Evolutionary conservation across 37 sponge, comb jelly and placozoan species (phyloP), one percentile per base, ranked within the genome.

Genomic region (Agelas oroides): DNA sequence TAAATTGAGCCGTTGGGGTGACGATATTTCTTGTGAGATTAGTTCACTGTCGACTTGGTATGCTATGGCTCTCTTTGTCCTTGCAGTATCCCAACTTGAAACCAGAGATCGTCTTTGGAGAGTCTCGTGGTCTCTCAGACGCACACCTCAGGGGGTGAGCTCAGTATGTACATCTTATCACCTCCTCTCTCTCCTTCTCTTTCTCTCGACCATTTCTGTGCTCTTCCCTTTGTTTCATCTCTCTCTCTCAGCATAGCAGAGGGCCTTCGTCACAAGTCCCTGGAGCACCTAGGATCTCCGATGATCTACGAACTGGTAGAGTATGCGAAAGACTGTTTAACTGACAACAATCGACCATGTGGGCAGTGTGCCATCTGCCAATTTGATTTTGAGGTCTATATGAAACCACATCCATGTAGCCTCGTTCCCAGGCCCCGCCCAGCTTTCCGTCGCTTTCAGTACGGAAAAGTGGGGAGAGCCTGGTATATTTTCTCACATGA

Each of bases 291-390:
- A 19, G 89, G 89, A 0, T 76, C 21, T 61, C 84, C 83, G 1
- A 89, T 89, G 89, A 60, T 89, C 35, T 89, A 77, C 38, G 64
- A 82, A 11, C 62, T 89, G 59, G 77, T 89, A 23, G 89, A 89
- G 84, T 73, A 27, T 66, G 70, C 87, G 37, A 70, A 73, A 53
- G 92, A 92, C 15, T 64, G 85, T n/a, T 73, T 93, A 12, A 93
- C 93, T 62, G 78, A 88, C 33, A 37, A 88, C 71, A 93, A 93
- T 73, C 67, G 73, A 16, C 93, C 93, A 3, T 82, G 89, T 70
- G 90, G 81, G 1, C 59, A 82, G 31, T 93, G 93, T 88, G 77
- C 93, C 40, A 60, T 89, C n/a, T 93, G 93, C 41, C 86, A 77
- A n/a, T 38, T n/a, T 30, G 25, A 34, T 0, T 86, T 89, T 74